Conservation (phyloP, 2,888 invertebrate species). For the Osedax fenrisi region DNA sequence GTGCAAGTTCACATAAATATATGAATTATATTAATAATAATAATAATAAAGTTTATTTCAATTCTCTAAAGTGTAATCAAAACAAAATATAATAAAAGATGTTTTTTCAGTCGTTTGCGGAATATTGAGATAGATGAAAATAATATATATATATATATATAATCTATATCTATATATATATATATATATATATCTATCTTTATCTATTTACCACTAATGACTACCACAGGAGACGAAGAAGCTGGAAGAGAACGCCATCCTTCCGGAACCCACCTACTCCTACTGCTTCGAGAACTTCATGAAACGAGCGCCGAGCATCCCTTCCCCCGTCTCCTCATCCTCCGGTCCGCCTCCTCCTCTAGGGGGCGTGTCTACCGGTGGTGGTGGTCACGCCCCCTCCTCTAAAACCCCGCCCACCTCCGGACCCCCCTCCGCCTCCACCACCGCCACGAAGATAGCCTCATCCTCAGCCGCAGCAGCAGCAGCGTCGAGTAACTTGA, state of each 20-base stretch:
- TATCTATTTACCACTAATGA: too few relatives aligned
- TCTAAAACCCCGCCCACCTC: background rate
- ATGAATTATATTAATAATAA: too few relatives aligned
- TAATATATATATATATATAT: too few relatives aligned
- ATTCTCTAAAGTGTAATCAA: too few relatives aligned
- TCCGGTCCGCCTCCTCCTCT: background rate
- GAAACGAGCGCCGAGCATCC: background rate
- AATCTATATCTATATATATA: too few relatives aligned
- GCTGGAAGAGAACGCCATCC: background rate
- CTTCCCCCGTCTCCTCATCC: background rate
- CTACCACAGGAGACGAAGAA: background rate
- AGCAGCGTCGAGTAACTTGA: background rate
- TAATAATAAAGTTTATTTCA: too few relatives aligned
- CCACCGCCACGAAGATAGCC: background rate
- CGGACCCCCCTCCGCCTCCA: background rate
- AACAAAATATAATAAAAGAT: too few relatives aligned
- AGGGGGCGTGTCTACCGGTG: too few relatives aligned
- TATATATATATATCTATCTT: too few relatives aligned
- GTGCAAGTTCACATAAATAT: too few relatives aligned
- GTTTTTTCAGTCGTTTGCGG: too few relatives aligned
- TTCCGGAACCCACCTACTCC: slow-evolving; percentile 13
- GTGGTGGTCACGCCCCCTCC: background rate
- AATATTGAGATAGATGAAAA: too few relatives aligned
- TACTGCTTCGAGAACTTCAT: slow-evolving; percentile 31
- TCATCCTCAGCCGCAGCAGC: background rate